Base-by-base conservation (phyloP, 2,113 vertebrate species). In the Carassius carassius region DNA sequence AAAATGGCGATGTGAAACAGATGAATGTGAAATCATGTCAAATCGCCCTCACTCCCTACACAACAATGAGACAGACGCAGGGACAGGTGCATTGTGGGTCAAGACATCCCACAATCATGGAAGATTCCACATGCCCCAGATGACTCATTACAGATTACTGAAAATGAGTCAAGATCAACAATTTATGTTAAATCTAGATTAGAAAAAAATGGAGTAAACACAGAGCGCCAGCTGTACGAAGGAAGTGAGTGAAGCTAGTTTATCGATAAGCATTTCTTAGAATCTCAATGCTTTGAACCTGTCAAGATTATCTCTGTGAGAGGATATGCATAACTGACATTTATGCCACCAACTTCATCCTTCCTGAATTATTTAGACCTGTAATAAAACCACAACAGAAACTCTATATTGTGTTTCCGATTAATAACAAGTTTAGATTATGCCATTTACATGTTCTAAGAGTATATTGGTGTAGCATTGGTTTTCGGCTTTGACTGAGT, bases 1-100 rank as follows among this genome's bases (percentile, higher is more conserved):
- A 93, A 92, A 91, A 90, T 89, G 89, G 87, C 89, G 89, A 92
- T 91, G 86, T 87, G 74, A 91, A 92, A 90, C 93, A 94, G 93
- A 90, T 93, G 92, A 88, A 87, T 87, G 86, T 87, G 90, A 92
- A 91, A 89, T 58, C 56, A 58, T 58, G 91, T 92, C 84, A 91
- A 77, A 77, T 80, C 86, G 82, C 88, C 84, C 81, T 44, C 80
- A 19, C 78, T 25, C 69, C 84, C 86, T n/a, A 0, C 67, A n/a
- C 7, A 86, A 87, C 85, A 88, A 90, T 87, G 86, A 90, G 58
- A 51, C 87, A 70, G 86, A 83, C 51, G 86, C 83, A 90, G 85
- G 56, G 88, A 87, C 90, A 93, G 91, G 91, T 93, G 91, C 90
- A 87, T 63, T 69, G 70, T 56, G 74, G 79, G 74, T 19, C 29